Conservation (phyloP, 2,113 vertebrate species). For the Axis porcinus region DNA sequence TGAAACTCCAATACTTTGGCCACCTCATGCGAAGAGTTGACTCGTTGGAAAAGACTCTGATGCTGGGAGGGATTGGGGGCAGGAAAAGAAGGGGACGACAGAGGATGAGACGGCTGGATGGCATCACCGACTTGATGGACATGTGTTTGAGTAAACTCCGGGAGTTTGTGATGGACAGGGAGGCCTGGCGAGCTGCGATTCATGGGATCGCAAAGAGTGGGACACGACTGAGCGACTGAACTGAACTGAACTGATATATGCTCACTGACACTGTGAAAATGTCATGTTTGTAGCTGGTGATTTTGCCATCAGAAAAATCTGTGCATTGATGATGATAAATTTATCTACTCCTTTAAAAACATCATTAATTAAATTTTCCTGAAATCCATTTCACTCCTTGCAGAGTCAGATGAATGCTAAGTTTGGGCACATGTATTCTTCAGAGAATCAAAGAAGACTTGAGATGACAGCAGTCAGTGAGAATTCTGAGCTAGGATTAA, state of each 20-base stretch:
- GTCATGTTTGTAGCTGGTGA: background rate
- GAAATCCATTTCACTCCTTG: background rate
- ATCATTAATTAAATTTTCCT: background rate
- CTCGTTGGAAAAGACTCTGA: no score
- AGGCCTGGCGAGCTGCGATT: no score
- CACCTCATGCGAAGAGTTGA: no score
- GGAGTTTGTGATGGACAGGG: no score
- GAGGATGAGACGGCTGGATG: no score
- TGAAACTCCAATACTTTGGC: no score
- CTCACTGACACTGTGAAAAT: background rate
- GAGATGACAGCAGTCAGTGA: background rate
- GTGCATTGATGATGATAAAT: background rate
- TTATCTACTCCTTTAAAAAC: background rate
- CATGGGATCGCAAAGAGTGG: no score
- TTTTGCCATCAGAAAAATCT: background rate
- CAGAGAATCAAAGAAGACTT: background rate
- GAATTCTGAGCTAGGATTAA: background rate
- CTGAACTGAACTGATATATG: background rate
- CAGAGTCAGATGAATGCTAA: background rate
- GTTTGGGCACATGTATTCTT: background rate
- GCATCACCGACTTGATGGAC: no score
- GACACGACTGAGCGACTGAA: no score
- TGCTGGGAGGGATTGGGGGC: no score
- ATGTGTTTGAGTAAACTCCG: no score
- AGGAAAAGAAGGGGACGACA: no score